These are phyloP conservation scores for Cephus pygmeus DNA, from an alignment of 2,888 invertebrate species.

Conservation along the genomic window DNA sequence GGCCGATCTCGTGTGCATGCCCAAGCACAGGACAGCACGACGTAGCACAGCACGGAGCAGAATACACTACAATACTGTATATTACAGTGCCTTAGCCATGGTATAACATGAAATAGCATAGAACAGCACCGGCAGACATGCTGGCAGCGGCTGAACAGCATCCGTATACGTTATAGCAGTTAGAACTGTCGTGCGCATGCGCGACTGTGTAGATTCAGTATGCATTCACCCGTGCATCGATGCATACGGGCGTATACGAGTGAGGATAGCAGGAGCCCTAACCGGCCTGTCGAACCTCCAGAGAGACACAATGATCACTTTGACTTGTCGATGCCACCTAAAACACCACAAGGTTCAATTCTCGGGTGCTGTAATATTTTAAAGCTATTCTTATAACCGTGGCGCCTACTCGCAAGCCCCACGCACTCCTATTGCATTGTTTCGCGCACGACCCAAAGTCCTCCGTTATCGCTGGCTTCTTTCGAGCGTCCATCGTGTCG, in stretches of 20 bases:
- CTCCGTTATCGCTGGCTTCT: not conserved
- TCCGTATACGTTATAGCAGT: constrained; percentile 20
- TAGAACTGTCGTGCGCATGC: constrained; percentile 1
- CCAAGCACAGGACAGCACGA: not conserved
- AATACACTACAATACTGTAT: no score
- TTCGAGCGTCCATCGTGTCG: not conserved
- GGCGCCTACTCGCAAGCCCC: constrained; percentile 27
- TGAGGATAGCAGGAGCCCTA: not conserved
- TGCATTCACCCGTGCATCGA: not conserved
- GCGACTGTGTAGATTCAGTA: not conserved
- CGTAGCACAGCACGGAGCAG: not conserved
- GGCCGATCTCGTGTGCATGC: not conserved
- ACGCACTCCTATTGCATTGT: constrained; percentile 35
- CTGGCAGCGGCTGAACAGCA: constrained; percentile 41
- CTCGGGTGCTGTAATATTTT: constrained; percentile 52
- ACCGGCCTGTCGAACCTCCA: not conserved
- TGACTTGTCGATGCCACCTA: no score
- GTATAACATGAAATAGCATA: not conserved
- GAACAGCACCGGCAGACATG: constrained; percentile 38
- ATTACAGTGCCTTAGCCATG: no score
- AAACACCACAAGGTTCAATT: constrained; percentile 23
- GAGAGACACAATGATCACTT: no score
- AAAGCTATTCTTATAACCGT: constrained; percentile 44
- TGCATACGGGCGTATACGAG: not conserved
- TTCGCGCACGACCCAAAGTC: constrained; percentile 2